These are phyloP conservation scores for Strigamia maritima DNA, from an alignment of 2,888 invertebrate genomes.

Conservation along the genomic window DNA sequence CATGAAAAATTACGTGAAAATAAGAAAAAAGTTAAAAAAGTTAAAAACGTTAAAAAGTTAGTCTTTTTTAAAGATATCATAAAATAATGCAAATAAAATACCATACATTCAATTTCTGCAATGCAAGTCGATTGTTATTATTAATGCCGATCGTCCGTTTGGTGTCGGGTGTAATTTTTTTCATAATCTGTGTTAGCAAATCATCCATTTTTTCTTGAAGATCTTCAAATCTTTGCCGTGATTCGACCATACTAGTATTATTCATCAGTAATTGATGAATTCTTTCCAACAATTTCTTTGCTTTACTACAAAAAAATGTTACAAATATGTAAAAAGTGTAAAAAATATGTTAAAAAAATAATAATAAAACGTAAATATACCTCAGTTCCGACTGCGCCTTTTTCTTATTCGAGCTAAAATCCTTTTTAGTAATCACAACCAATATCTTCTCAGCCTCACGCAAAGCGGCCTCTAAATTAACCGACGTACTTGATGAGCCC, in stretches of 20 bases:
- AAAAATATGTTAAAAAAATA: neutral
- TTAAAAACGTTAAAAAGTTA: too few species aligned
- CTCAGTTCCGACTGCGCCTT: conserved; percentile 45
- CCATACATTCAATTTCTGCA: too few species aligned
- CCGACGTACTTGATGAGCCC: conserved; percentile 45
- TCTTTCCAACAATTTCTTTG: conserved; percentile 46
- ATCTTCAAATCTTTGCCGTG: conserved; percentile 41
- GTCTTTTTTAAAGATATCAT: too few species aligned
- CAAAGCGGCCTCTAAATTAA: conserved; percentile 49
- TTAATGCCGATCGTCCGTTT: neutral
- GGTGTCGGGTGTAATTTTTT: neutral
- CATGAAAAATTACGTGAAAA: too few species aligned
- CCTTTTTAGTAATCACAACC: conserved; percentile 48
- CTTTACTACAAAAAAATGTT: conserved; percentile 45
- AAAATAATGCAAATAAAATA: too few species aligned
- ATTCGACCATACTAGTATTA: conserved; percentile 42
- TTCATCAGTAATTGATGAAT: conserved; percentile 45
- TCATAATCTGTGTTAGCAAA: conserved; percentile 38
- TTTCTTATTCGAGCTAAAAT: conserved; percentile 47
- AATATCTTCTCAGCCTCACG: conserved; percentile 52
- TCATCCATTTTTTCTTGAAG: conserved; percentile 42
- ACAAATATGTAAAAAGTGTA: too few species aligned
- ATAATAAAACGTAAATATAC: conserved; percentile 35
- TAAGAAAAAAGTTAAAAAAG: too few species aligned
- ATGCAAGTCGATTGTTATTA: neutral